Percentiles rank a stretch among this genome's conserved stretches.
Evolutionary conservation across 2,888 invertebrate genomes (phyloP).

Genomic region (Coelopa pilipes): DNA sequence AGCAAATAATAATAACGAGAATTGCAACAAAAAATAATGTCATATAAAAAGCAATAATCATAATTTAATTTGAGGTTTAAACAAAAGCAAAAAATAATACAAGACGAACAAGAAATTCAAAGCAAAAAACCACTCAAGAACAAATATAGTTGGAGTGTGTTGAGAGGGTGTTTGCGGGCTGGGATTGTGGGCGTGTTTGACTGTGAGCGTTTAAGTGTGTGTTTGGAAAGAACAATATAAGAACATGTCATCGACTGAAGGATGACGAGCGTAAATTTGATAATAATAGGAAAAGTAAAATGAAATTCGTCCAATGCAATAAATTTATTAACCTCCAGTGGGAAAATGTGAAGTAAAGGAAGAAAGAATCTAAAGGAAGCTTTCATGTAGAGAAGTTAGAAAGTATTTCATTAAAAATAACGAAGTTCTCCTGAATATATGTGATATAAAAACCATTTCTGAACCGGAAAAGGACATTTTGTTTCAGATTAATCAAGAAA

Average conservation of each 20-base stretch:
- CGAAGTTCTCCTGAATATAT: no score
- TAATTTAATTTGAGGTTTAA: constrained; percentile 28
- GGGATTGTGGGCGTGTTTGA: not conserved
- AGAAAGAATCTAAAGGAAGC: not conserved
- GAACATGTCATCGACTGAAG: constrained; percentile 24
- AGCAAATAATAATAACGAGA: not conserved
- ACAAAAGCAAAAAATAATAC: not conserved
- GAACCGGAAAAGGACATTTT: no score
- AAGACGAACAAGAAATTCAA: not conserved
- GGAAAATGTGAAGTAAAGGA: not conserved
- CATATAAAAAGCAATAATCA: constrained; percentile 26
- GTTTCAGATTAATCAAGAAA: no score
- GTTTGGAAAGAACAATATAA: not conserved
- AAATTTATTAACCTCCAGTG: constrained; percentile 13
- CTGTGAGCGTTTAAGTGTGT: no score
- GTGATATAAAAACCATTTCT: no score
- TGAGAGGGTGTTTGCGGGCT: not conserved
- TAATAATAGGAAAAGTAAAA: constrained; percentile 14
- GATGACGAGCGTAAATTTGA: constrained; percentile 29
- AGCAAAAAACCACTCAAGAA: constrained; percentile 3
- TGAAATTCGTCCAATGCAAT: constrained; percentile 21
- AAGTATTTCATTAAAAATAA: no score
- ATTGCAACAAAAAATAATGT: constrained; percentile 9
- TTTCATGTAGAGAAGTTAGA: no score
- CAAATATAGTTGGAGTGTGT: not conserved